Evolutionary conservation across 2,113 vertebrate species (phyloP).

Genomic region (Passer domesticus): DNA sequence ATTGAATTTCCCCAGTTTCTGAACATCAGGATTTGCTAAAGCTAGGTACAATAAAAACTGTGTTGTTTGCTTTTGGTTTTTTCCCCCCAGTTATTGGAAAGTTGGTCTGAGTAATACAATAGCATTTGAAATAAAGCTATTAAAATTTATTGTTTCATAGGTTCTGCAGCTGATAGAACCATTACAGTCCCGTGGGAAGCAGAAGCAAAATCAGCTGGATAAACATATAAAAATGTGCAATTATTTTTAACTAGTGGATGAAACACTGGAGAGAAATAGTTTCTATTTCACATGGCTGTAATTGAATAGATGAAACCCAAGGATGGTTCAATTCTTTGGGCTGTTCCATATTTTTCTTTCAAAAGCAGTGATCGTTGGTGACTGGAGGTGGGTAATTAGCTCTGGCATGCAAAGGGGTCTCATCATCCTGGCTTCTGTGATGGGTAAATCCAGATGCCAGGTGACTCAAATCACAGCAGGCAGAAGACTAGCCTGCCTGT

Average conservation of each 20-base stretch:
- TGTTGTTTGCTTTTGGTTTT: not conserved
- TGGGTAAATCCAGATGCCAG: not conserved
- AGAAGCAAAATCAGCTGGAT: slow-evolving; percentile 38
- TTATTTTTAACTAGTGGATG: slow-evolving; percentile 52
- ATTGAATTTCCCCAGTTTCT: not conserved
- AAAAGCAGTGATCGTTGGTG: not conserved
- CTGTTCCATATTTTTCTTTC: not conserved
- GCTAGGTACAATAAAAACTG: not conserved
- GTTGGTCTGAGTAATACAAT: not conserved
- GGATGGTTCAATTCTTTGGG: not conserved
- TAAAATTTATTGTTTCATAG: slow-evolving; percentile 42
- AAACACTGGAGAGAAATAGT: slow-evolving; percentile 14
- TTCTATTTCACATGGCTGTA: not conserved
- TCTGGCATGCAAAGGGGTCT: not conserved
- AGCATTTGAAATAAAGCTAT: slow-evolving; percentile 18
- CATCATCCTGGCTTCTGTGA: not conserved
- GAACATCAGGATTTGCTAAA: not conserved
- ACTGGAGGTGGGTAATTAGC: not conserved
- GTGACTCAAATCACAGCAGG: not conserved
- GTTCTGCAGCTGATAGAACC: not conserved
- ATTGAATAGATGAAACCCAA: not conserved
- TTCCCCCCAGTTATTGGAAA: not conserved
- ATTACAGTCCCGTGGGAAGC: not conserved
- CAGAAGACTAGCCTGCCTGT: not conserved
- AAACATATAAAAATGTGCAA: slow-evolving; percentile 38